Base-by-base conservation (phyloP, 2,797 vertebrate species). In the Ispidina lecontei region DNA sequence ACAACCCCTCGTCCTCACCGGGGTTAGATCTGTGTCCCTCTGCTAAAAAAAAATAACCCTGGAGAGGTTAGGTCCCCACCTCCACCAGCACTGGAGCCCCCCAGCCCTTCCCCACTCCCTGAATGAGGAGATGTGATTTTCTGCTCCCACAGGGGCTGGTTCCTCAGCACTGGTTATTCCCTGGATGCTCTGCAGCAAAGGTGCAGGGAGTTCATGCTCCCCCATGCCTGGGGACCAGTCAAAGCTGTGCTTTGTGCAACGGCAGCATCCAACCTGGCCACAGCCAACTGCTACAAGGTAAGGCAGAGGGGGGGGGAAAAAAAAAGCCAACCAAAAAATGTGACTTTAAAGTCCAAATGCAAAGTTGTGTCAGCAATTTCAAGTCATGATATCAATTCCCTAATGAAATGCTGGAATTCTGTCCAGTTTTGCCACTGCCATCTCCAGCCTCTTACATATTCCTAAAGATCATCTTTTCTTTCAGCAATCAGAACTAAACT, bases 91-190 rank as follows among this genome's bases (percentile, higher is more conserved):
- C 7, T 1, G 5, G 16, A 6, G 33, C 14, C 14, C 26, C n/a
- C 37, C 10, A 1, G 44, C 64, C 29, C 58, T 41, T 47, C 51
- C 39, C 44, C 9, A 14, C 56, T 26, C 43, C 29, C 25, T 22
- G 37, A n/a, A 17, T 0, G 4, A 25, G 51, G 52, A 39, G 22
- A 31, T 0, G 1, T 29, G 18, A 52, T 1, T 52, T 58, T 37
- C 1, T 1, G 21, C 41, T n/a, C 67, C 41, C 10, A 21, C n/a
- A 6, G 22, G 43, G 43, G 39, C 22, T 5, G 2, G 49, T 4
- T 63, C 37, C 37, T 64, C 33, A 19, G n/a, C 17, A 7, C 41
- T 18, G 37, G 59, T 39, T 60, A 26, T 60, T 31, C 51, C 63
- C 51, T 8, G n/a, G 47, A 31, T 62, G 51, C 68, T 4, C n/a